Evolutionary conservation across 1,140 invertebrate genomes (phyloP), one percentile per base, ranked within the genome.

Genomic region (Trichoplusia ni): DNA sequence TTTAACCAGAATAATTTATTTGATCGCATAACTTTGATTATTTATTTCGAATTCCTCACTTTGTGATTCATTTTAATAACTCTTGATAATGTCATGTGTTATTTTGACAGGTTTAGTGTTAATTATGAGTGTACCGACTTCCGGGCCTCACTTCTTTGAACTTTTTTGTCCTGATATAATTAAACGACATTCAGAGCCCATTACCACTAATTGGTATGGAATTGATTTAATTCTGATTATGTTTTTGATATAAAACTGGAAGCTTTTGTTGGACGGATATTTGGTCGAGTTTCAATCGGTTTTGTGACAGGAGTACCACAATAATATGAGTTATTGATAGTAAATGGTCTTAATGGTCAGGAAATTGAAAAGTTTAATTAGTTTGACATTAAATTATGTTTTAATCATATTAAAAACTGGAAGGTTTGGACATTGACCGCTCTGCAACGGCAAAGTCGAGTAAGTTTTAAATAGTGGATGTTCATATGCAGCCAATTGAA

Each of bases 61-160:
- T 31, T 9, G 40, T n/a, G 27, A 59, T 44, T 33, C 31, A 40
- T 59, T 59, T 33, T 23, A 46, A 46, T 44, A 21, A 59, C 19
- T 9, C 2, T 42, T 59, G 27, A 46, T 59, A 23, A 35, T 35
- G 56, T 23, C 40, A 35, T 59, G 16, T 23, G 40, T 33, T 59
- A 59, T 59, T 59, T 33, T 46, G 56, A 46, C 56, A 40, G 40
- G 18, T 46, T 59, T 59, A 46, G 40, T 46, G 56, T 59, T 59
- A 59, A 59, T 59, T 59, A 59, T 27, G 40, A 13, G 11, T 35
- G 40, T 13, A 16, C 1, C 29, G 40, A 29, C 40, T 59, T 59
- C 56, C 56, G 25, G 38, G 25, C 7, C 9, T 9, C 37, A 23
- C 16, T 5, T 14, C 19, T 59, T 35, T 46, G 40, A 46, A 59